Conservation (phyloP, 2,113 vertebrate genomes). For the Ia io region DNA sequence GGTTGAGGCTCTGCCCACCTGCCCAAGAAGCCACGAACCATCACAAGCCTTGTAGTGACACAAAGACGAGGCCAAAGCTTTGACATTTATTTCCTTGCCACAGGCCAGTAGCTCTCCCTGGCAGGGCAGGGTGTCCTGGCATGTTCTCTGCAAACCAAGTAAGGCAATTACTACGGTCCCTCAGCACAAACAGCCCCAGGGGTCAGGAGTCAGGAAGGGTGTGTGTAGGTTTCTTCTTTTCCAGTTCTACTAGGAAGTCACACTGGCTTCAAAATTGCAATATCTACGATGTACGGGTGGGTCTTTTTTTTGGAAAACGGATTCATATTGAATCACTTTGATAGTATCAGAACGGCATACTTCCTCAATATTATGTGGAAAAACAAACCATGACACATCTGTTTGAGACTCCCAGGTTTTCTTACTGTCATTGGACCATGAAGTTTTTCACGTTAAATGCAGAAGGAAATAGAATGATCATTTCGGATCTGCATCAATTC, state of each 20-base stretch:
- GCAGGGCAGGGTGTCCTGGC: not conserved
- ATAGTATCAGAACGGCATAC: not conserved
- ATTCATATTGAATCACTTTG: conserved; percentile 50
- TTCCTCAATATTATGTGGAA: conserved; percentile 44
- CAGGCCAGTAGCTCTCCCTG: not conserved
- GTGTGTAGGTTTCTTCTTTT: not conserved
- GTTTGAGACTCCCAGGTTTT: conserved; percentile 15
- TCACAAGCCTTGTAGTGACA: not conserved
- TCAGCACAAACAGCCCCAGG: not conserved
- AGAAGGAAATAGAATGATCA: not conserved
- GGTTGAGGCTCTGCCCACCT: not conserved
- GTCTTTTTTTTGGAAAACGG: conserved; percentile 45
- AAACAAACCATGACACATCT: conserved; percentile 19
- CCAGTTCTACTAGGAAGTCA: not conserved
- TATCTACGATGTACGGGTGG: not conserved
- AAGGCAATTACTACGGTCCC: not conserved
- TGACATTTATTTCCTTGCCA: not conserved
- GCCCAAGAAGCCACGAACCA: not conserved
- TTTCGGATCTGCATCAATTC: not conserved
- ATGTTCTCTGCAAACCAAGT: not conserved
- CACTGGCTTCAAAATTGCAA: not conserved
- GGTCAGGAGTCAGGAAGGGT: not conserved
- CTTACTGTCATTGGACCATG: not conserved
- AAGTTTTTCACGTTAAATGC: not conserved
- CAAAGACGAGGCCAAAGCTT: not conserved